Evolutionary conservation across 2,797 vertebrate species (phyloP).

Genomic region (Mus minutoides): DNA sequence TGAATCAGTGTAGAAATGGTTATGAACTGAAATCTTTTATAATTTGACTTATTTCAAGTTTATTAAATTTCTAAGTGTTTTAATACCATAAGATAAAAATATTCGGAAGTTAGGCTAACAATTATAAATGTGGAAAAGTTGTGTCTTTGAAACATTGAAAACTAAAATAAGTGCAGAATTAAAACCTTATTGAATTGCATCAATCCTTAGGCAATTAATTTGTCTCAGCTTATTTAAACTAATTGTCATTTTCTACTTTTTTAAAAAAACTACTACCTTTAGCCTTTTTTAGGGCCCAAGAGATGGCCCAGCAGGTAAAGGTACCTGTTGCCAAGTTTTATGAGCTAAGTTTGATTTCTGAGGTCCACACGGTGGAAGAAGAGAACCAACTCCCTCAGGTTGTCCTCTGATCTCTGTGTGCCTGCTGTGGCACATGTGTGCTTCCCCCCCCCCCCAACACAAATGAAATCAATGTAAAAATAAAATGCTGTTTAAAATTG

Average conservation of each 20-base stretch:
- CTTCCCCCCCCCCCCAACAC: neutral
- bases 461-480: neutral
- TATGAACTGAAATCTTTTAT: slow-evolving; percentile 43
- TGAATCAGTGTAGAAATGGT: slow-evolving; percentile 29
- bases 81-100: slow-evolving; percentile 41
- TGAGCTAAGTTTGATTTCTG: neutral
- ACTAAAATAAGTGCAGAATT: slow-evolving; percentile 33
- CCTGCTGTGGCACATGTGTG: neutral
- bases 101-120: slow-evolving; percentile 45
- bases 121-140: slow-evolving; percentile 44
- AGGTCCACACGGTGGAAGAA: neutral
- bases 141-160: slow-evolving; percentile 42
- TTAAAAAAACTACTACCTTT: neutral
- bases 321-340: neutral
- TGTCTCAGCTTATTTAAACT: slow-evolving; percentile 50
- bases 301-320: neutral
- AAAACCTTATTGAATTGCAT: slow-evolving; percentile 36
- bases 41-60: slow-evolving; percentile 58
- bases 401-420: neutral
- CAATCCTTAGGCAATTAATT: neutral
- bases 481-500: neutral
- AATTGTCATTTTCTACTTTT: slow-evolving; percentile 26
- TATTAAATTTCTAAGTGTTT: slow-evolving; percentile 59
- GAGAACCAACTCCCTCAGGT: neutral
- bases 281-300: neutral